phyloP scores from a whole-genome alignment of 1,140 invertebrate genomes.

The Drosophila sturtevanti region DNA sequence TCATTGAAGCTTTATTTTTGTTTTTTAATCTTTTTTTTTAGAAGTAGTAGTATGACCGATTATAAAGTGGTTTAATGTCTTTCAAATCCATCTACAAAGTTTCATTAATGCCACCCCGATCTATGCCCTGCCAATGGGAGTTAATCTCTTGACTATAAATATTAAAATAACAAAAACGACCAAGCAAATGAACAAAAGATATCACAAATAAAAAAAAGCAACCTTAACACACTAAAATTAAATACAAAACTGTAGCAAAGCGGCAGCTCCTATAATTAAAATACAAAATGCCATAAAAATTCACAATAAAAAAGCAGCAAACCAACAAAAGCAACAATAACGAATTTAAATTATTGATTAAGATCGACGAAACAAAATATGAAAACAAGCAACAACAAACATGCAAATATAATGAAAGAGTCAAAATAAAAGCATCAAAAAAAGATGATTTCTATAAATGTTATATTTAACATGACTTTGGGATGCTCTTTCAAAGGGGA shows the following conservation, averaged over 20 bases:
- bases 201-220: slow-evolving; percentile 29
- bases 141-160: slow-evolving; percentile 53
- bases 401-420: slow-evolving; percentile 34
- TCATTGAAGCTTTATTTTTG: slow-evolving; percentile 37
- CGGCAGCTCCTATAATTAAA: slow-evolving; percentile 56
- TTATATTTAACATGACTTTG: background rate
- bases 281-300: slow-evolving; percentile 69
- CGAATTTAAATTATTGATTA: slow-evolving; percentile 79
- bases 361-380: slow-evolving; percentile 74
- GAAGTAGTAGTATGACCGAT: slow-evolving; percentile 45
- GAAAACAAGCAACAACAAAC: slow-evolving; percentile 53
- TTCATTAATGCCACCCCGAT: slow-evolving; percentile 18
- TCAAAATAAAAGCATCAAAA: slow-evolving; percentile 59
- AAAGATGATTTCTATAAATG: background rate
- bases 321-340: background rate
- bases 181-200: slow-evolving; percentile 41
- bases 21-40: background rate
- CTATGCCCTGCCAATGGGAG: slow-evolving; percentile 38
- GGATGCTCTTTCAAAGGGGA: background rate
- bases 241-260: slow-evolving; percentile 18
- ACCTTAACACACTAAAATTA: slow-evolving; percentile 45
- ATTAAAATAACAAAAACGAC: slow-evolving; percentile 64
- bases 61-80: slow-evolving; percentile 44
- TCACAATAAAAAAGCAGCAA: slow-evolving; percentile 57
- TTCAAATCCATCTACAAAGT: slow-evolving; percentile 34